Base-by-base conservation (phyloP, 1,140 invertebrate genomes). In the Drosophila nasuta region DNA sequence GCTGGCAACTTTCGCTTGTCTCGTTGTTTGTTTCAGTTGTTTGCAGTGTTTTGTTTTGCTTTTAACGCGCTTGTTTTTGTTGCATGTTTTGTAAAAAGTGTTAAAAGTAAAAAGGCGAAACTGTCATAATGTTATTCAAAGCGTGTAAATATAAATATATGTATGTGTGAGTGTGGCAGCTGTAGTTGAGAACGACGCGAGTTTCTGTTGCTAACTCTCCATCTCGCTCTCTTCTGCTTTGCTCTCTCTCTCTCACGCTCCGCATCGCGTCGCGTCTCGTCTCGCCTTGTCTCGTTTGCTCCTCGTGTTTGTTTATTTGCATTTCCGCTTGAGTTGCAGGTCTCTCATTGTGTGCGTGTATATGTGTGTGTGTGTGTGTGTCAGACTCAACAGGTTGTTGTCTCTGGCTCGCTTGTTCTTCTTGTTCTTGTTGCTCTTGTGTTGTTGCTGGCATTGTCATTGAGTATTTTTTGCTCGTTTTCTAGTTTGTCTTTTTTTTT, bases 261-360 rank as follows among this genome's bases (percentile, higher is more conserved):
- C 64, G 63, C 60, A 65, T 79, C 75, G 76, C 74, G 64, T 54
- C 57, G 73, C 67, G 25, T 10, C 65, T 72, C 59, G 68, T 58
- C 45, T 60, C 72, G 59, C 13, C 45, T 38, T 10, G 35, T 38
- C 35, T 38, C 10, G 35, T 3, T 38, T 10, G 35, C 35, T 10
- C 71, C 77, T 85, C 82, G 81, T 88, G 85, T 85, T 89, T 89
- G 85, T 89, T 89, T 89, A 89, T 90, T 89, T 89, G 85, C 85
- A 89, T 89, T 89, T 90, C 86, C 85, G 86, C 86, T 79, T 89
- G 86, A 89, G 69, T 77, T 89, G 85, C 85, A 89, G 72, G 70
- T 74, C 77, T 72, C 81, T 74, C 82, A 60, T 20, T 65, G 8
- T 51, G 11, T 30, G 33, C 46, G 45, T 52, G 38, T 25, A 33